Base-by-base conservation (phyloP, 2,113 vertebrate genomes). In the Oxyura jamaicensis region DNA sequence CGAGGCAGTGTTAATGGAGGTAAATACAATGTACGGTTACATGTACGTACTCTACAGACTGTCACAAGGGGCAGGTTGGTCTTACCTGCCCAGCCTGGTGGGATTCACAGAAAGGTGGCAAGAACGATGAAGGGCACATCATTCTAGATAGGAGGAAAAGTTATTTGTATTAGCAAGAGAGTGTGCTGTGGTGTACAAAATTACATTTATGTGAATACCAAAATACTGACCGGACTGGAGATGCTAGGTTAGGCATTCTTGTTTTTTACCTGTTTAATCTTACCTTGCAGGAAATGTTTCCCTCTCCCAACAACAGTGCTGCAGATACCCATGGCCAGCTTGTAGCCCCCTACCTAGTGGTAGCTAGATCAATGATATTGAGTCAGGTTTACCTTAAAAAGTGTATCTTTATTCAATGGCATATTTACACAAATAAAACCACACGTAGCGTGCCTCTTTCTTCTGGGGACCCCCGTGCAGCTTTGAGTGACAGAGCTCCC, bases 11-110 rank as follows among this genome's bases (percentile, higher is more conserved):
- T 63, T 46, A 33, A 26, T 18, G n/a, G 56, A 67, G 21, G 52
- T 63, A 17, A 67, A 1, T 1, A 3, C 0, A 3, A 68, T 0
- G 2, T 35, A 10, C 15, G 35, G 29, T 65, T 65, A 41, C 16
- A 26, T 50, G 66, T 41, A 9, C 3, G 28, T 2, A 19, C 31
- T n/a, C 7, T 8, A 59, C 16, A 39, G 76, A 16, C 18, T 69
- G 22, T 25, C 44, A 90, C 21, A 58, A 62, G 17, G 5, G 66
- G 46, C 7, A 55, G 22, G 52, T 26, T 83, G 52, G n/a, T 80
- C 11, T 5, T 23, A 12, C 4, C 3, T 46, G 5, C 31, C 29
- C 80, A 53, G 69, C 25, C n/a, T 48, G 33, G 17, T 28, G 13
- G 8, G 29, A 73, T 50, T 77, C 55, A 55, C 31, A 74, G 68